These are phyloP conservation scores for Trachelus iudaicus DNA, from an alignment of 2,888 invertebrate genomes.

Conservation along the genomic window DNA sequence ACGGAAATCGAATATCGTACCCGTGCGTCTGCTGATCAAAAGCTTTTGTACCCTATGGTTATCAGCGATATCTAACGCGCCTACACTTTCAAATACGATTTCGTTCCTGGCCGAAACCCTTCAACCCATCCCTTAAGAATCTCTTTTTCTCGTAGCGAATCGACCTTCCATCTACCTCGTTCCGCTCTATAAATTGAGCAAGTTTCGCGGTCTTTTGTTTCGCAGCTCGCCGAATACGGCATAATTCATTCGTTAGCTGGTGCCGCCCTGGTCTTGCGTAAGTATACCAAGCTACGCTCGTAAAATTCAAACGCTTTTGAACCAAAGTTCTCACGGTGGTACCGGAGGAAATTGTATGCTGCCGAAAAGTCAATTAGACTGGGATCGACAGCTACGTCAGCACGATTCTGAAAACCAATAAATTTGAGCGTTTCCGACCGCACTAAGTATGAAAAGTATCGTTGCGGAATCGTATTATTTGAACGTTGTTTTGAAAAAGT, in stretches of 20 bases:
- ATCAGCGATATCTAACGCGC: background rate
- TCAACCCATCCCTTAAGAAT: background rate
- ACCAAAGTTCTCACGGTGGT: background rate
- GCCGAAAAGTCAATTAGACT: conserved; percentile 54
- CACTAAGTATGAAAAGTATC: background rate
- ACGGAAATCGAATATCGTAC: conserved; percentile 54
- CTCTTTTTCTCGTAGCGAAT: background rate
- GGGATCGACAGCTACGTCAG: conserved; percentile 45
- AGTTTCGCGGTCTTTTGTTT: background rate
- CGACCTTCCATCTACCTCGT: background rate
- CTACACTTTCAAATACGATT: background rate
- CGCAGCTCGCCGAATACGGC: background rate
- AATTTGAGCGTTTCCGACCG: conserved; percentile 29
- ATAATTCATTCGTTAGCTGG: background rate
- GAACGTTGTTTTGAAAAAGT: background rate
- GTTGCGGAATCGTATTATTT: background rate
- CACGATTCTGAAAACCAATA: conserved; percentile 52
- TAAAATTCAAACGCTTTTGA: background rate
- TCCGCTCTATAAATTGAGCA: background rate
- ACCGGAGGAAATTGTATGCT: background rate
- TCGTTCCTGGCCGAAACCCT: background rate
- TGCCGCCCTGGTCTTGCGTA: background rate
- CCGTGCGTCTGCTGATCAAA: conserved; percentile 42
- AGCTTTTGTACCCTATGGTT: conserved; percentile 25
- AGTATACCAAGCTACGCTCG: background rate